phyloP scores from a whole-genome alignment of 2,113 vertebrate species.

The Etheostoma cragini region DNA sequence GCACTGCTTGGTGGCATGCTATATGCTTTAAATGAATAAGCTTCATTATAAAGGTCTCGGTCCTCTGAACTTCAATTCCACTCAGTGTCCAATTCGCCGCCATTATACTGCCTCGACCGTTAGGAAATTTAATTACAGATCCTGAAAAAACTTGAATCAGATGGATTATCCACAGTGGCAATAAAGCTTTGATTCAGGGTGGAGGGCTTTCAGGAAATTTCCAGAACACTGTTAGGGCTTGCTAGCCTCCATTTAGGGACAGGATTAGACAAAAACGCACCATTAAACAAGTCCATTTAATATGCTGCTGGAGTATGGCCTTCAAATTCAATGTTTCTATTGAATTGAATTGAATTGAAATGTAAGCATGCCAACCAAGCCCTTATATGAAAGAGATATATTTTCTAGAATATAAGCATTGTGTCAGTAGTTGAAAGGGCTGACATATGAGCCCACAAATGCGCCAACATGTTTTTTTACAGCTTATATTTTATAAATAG shows the following conservation, averaged over 20 bases:
- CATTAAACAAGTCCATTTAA: constrained; percentile 52
- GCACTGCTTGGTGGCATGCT: constrained; percentile 23
- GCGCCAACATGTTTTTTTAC: neutral
- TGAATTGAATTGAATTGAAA: constrained; percentile 19
- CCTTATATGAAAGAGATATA: neutral
- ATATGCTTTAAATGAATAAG: constrained; percentile 69
- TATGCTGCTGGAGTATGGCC: constrained; percentile 18
- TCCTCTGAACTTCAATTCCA: constrained; percentile 75
- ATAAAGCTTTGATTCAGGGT: constrained; percentile 54
- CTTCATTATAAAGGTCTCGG: constrained; percentile 74
- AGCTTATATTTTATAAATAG: neutral
- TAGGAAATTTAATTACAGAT: constrained; percentile 78
- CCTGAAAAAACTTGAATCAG: constrained; percentile 67
- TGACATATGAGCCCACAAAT: neutral
- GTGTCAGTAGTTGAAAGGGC: neutral
- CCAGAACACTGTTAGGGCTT: constrained; percentile 27
- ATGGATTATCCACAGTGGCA: constrained; percentile 73
- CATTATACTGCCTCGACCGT: constrained; percentile 54
- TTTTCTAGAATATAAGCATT: constrained; percentile 13
- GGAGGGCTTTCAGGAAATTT: constrained; percentile 48
- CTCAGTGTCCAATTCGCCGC: constrained; percentile 63
- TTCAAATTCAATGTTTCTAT: constrained; percentile 15
- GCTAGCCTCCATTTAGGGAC: constrained; percentile 32
- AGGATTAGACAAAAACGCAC: constrained; percentile 34
- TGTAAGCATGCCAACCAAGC: constrained; percentile 26